A percentile compares a stretch with the other conserved stretches of the same genome.
These are phyloP conservation scores for Diachasma alloeum DNA, from an alignment of 1,140 invertebrate species.

Conservation along the genomic window DNA sequence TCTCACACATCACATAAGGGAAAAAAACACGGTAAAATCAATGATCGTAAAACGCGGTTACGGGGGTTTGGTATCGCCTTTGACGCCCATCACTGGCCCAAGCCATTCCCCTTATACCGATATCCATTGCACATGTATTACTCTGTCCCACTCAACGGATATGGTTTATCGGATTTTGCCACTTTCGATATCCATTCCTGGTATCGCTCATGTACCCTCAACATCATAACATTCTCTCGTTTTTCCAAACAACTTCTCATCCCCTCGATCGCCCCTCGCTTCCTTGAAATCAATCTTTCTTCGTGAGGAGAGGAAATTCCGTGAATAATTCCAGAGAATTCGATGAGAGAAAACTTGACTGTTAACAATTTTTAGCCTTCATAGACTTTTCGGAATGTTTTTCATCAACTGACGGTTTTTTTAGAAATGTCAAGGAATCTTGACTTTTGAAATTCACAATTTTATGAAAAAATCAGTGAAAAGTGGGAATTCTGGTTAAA, in stretches of 20 bases:
- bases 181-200: slow-evolving; percentile 25
- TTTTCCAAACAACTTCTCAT: background rate
- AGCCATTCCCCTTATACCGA: slow-evolving; percentile 11
- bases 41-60: slow-evolving; percentile 39
- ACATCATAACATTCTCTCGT: slow-evolving; percentile 6
- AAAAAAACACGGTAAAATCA: slow-evolving; percentile 25
- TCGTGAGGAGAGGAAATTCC: too few relatives aligned
- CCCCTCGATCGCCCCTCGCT: background rate
- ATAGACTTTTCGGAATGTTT: too few relatives aligned
- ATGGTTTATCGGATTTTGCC: slow-evolving; percentile 28
- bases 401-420: too few relatives aligned
- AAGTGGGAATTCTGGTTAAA: too few relatives aligned
- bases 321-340: too few relatives aligned
- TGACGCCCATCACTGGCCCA: slow-evolving; percentile 12
- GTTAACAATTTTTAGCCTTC: too few relatives aligned
- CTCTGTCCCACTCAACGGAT: slow-evolving; percentile 14
- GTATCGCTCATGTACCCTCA: slow-evolving; percentile 8
- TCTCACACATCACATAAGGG: background rate
- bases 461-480: too few relatives aligned
- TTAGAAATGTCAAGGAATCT: too few relatives aligned
- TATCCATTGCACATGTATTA: background rate
- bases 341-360: too few relatives aligned
- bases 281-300: too few relatives aligned
- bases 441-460: too few relatives aligned
- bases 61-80: slow-evolving; percentile 27